A percentile compares a stretch with the other conserved stretches of the same genome.
phyloP scores from a whole-genome alignment of 2,113 vertebrate species.

The Oriolus oriolus region DNA sequence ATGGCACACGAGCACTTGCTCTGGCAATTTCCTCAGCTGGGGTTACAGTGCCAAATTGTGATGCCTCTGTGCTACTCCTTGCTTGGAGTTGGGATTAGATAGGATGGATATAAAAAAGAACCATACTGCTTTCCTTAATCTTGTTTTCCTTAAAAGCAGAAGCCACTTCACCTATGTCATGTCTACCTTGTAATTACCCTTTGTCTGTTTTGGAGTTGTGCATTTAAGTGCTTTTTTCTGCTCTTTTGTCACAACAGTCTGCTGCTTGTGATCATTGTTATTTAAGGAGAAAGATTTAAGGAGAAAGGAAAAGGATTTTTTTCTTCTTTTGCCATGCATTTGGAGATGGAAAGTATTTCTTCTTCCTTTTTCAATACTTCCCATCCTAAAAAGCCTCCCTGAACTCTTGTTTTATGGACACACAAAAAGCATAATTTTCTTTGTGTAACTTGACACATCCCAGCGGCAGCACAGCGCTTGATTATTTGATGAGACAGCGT shows the following conservation, averaged over 20 bases:
- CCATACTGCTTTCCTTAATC: not conserved
- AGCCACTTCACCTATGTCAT: not conserved
- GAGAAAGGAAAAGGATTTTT: constrained; percentile 4
- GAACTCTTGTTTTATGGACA: constrained; percentile 67
- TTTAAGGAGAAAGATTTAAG: constrained; percentile 31
- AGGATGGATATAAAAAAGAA: not conserved
- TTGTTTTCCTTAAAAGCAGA: constrained; percentile 56
- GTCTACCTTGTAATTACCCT: constrained; percentile 53
- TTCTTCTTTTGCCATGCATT: constrained; percentile 30
- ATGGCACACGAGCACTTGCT: not conserved
- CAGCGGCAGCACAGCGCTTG: constrained; percentile 37
- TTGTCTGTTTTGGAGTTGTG: constrained; percentile 29
- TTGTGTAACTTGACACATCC: constrained; percentile 65
- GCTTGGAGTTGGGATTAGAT: not conserved
- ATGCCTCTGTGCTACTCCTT: not conserved
- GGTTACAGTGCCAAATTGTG: not conserved
- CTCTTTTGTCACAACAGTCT: constrained; percentile 35
- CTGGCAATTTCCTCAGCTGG: not conserved
- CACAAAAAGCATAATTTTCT: constrained; percentile 59
- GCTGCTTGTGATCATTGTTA: constrained; percentile 45
- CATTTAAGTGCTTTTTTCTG: constrained; percentile 49
- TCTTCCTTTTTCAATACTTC: not conserved
- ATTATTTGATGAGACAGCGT: constrained; percentile 61
- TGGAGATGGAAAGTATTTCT: not conserved
- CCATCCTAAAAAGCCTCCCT: constrained; percentile 56